Evolutionary conservation across 2,113 vertebrate species (phyloP).

Genomic region (Pterocles burchelli): DNA sequence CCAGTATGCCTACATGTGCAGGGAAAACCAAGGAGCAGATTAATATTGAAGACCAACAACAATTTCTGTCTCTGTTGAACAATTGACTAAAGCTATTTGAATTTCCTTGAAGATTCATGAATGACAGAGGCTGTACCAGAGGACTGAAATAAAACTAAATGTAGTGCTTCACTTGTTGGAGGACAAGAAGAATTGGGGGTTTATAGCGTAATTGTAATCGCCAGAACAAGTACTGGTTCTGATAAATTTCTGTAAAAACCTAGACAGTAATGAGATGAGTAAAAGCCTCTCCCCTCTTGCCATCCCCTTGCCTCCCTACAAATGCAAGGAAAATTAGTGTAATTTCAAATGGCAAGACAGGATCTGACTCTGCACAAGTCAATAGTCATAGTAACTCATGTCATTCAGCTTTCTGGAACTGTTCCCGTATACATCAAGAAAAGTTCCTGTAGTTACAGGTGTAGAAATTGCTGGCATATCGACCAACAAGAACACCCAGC

Average conservation of each 20-base stretch:
- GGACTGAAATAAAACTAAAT: not conserved
- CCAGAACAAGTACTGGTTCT: not conserved
- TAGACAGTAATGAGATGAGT: not conserved
- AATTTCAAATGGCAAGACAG: not conserved
- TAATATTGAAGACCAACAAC: not conserved
- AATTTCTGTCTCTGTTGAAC: not conserved
- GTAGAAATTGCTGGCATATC: not conserved
- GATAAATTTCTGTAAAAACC: not conserved
- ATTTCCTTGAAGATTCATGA: not conserved
- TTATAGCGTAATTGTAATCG: not conserved
- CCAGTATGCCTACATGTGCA: not conserved
- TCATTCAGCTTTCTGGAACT: not conserved
- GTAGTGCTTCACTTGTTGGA: not conserved
- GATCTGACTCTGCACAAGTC: not conserved
- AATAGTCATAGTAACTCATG: not conserved
- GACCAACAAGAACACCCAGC: not conserved
- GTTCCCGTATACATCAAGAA: not conserved
- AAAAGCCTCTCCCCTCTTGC: not conserved
- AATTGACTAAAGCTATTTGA: not conserved
- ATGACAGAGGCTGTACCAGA: not conserved
- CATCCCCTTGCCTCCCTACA: not conserved
- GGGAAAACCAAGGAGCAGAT: not conserved
- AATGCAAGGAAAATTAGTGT: not conserved
- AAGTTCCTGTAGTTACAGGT: not conserved
- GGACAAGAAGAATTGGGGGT: not conserved